A percentile compares a stretch with the other conserved stretches of the same genome.
These are phyloP conservation scores for Thalpophila matura DNA, from an alignment of 2,888 invertebrate genomes.

Conservation along the genomic window DNA sequence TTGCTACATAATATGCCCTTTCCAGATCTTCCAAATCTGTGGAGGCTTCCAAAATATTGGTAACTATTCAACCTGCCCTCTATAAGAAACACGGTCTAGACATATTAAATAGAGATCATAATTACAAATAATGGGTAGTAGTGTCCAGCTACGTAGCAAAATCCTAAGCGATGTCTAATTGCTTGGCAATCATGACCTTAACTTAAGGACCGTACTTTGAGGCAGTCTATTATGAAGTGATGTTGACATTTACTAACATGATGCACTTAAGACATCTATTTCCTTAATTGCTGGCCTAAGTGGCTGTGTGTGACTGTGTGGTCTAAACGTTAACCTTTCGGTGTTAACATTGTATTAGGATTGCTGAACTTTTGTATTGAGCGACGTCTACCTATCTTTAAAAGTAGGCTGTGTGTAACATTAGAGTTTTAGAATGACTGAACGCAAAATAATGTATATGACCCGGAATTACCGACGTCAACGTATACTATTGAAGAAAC, in stretches of 20 bases:
- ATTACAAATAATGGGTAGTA: conserved; percentile 10
- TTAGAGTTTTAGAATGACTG: background rate
- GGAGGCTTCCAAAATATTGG: background rate
- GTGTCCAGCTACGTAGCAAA: conserved; percentile 31
- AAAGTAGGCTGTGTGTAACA: background rate
- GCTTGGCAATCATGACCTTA: conserved; percentile 32
- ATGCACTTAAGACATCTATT: conserved; percentile 41
- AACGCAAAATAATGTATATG: background rate
- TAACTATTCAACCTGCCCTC: background rate
- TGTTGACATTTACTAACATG: conserved; percentile 33
- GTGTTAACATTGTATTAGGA: conserved; percentile 56
- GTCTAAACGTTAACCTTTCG: conserved; percentile 45
- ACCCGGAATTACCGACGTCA: background rate
- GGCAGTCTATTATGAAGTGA: conserved; percentile 26
- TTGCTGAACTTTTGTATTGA: conserved; percentile 34
- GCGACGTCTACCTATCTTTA: conserved; percentile 25
- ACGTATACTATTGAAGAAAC: background rate
- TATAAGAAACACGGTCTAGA: conserved; percentile 15
- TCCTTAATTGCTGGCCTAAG: conserved; percentile 40
- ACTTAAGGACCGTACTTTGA: conserved; percentile 12
- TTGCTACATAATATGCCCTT: background rate
- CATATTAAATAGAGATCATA: conserved; percentile 18
- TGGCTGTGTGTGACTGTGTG: conserved; percentile 13
- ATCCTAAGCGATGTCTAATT: conserved; percentile 33
- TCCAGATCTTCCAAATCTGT: background rate